Conservation (phyloP, 2,113 vertebrate genomes). For the Platichthys flesus region DNA sequence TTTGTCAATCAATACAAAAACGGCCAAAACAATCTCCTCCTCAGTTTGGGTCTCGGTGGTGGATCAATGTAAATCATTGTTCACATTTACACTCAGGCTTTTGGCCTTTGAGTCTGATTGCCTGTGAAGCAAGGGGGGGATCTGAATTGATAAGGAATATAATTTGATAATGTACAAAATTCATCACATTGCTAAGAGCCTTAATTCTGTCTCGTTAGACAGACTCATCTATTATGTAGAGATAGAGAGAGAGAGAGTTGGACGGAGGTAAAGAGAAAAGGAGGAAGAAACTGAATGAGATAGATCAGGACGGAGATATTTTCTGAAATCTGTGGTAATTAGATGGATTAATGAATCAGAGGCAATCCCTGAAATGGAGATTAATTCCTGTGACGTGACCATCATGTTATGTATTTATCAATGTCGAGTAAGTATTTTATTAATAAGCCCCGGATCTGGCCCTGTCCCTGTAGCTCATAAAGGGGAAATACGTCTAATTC, state of each 20-base stretch:
- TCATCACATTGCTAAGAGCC: conserved; percentile 68
- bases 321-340: conserved; percentile 69
- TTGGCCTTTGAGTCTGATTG: conserved; percentile 37
- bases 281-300: conserved; percentile 49
- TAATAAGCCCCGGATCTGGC: conserved; percentile 68
- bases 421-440: conserved; percentile 76
- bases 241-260: conserved; percentile 37
- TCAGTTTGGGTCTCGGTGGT: background rate
- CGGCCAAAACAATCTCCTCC: background rate
- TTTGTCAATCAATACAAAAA: conserved; percentile 31
- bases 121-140: conserved; percentile 18
- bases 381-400: conserved; percentile 69
- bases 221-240: conserved; percentile 75
- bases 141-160: conserved; percentile 68
- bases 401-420: conserved; percentile 79
- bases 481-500: conserved; percentile 72
- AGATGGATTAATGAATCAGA: conserved; percentile 76
- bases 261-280: conserved; percentile 19
- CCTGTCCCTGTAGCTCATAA: conserved; percentile 65
- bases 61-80: conserved; percentile 17
- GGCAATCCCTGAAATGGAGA: conserved; percentile 73
- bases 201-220: conserved; percentile 63
- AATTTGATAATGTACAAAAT: conserved; percentile 77
- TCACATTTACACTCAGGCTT: conserved; percentile 33
- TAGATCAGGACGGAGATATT: conserved; percentile 67